phyloP scores from a whole-genome alignment of 2,797 vertebrate genomes.

The Coracias cyanogaster region DNA sequence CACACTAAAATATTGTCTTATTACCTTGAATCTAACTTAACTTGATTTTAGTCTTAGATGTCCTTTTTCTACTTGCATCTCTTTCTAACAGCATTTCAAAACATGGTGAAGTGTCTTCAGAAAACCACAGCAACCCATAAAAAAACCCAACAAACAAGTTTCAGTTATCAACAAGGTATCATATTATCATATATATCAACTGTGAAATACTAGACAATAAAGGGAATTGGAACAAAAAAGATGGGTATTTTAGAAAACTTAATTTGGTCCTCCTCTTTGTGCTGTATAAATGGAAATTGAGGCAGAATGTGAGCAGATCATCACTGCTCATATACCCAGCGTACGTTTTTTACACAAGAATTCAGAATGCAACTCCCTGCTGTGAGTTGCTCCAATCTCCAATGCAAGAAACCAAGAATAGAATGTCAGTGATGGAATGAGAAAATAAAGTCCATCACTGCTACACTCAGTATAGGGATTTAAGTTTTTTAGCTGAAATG shows the following conservation, averaged over 20 bases:
- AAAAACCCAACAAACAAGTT: not conserved
- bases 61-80: not conserved
- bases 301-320: not conserved
- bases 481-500: not conserved
- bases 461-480: not conserved
- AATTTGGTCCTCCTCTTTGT: not conserved
- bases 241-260: not conserved
- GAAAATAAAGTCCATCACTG: not conserved
- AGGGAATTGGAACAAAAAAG: not conserved
- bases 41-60: not conserved
- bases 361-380: not conserved
- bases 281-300: not conserved
- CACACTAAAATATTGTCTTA: not conserved
- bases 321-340: not conserved
- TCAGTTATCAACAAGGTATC: not conserved
- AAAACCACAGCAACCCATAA: not conserved
- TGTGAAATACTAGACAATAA: not conserved
- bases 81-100: not conserved
- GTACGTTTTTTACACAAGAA: not conserved
- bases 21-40: not conserved
- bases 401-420: not conserved
- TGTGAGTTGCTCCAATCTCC: not conserved
- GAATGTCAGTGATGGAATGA: not conserved
- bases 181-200: not conserved
- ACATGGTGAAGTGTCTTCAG: not conserved